Conservation (phyloP, 2,113 vertebrate species). For the Steatornis caripensis region DNA sequence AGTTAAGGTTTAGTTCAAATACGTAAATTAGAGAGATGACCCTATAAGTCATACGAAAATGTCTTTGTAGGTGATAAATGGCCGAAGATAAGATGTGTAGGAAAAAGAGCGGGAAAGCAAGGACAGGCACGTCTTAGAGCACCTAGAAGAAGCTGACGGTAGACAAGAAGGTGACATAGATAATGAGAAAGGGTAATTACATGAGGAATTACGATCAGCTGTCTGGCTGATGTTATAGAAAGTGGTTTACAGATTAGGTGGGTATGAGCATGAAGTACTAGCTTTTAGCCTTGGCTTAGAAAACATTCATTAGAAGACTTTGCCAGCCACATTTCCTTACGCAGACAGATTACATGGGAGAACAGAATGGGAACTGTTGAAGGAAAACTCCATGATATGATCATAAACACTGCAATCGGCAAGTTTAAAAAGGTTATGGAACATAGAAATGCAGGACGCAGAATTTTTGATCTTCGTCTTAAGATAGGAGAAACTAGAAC, state of each 20-base stretch:
- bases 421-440: neutral
- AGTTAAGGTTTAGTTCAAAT: neutral
- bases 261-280: neutral
- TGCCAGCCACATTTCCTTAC: neutral
- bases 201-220: neutral
- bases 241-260: neutral
- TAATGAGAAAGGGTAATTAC: conserved; percentile 6
- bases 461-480: neutral
- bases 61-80: neutral
- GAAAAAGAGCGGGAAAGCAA: neutral
- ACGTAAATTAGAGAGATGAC: neutral
- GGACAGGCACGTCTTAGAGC: neutral
- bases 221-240: neutral
- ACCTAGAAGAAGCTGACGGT: neutral
- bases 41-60: neutral
- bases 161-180: neutral
- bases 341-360: neutral
- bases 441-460: neutral
- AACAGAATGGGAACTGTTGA: neutral
- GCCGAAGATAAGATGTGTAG: neutral
- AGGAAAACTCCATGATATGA: neutral
- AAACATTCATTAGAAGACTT: neutral
- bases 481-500: neutral
- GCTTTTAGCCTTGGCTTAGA: neutral
- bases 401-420: neutral